Conservation (phyloP, 2,888 invertebrate genomes). For the Meteorus colon region DNA sequence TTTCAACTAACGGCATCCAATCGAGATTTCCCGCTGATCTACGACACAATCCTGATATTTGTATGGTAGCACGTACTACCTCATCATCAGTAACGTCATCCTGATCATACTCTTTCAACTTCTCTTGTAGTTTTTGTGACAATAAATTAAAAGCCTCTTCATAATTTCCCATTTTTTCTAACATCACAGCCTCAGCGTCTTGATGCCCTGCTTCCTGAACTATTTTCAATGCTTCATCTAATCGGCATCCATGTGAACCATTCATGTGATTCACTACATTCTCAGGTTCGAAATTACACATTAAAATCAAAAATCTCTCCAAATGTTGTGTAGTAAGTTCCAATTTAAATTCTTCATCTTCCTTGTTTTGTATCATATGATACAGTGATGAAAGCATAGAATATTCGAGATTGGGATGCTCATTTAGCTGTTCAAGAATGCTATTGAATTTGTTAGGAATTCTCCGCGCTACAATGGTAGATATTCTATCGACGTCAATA, state of each 20-base stretch:
- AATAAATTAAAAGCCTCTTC: conserved; percentile 81
- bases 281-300: conserved; percentile 69
- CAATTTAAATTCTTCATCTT: conserved; percentile 58
- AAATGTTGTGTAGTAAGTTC: conserved; percentile 65
- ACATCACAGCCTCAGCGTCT: conserved; percentile 81
- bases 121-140: conserved; percentile 72
- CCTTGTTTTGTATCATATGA: conserved; percentile 61
- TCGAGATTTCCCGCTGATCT: conserved; percentile 69
- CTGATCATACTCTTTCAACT: conserved; percentile 60
- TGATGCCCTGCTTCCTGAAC: conserved; percentile 78
- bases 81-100: conserved; percentile 59
- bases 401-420: conserved; percentile 63
- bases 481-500: conserved; percentile 63
- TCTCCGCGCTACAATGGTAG: conserved; percentile 59
- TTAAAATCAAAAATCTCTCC: conserved; percentile 68
- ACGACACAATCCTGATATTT: conserved; percentile 67
- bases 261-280: conserved; percentile 65
- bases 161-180: conserved; percentile 85
- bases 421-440: conserved; percentile 65
- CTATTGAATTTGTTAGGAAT: conserved; percentile 67
- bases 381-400: conserved; percentile 62
- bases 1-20: conserved; percentile 71
- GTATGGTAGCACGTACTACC: conserved; percentile 59
- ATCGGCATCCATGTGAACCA: conserved; percentile 75
- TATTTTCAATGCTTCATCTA: conserved; percentile 80